These are phyloP conservation scores for Cylloceria caligata DNA, from an alignment of 2,888 invertebrate species.

Conservation along the genomic window DNA sequence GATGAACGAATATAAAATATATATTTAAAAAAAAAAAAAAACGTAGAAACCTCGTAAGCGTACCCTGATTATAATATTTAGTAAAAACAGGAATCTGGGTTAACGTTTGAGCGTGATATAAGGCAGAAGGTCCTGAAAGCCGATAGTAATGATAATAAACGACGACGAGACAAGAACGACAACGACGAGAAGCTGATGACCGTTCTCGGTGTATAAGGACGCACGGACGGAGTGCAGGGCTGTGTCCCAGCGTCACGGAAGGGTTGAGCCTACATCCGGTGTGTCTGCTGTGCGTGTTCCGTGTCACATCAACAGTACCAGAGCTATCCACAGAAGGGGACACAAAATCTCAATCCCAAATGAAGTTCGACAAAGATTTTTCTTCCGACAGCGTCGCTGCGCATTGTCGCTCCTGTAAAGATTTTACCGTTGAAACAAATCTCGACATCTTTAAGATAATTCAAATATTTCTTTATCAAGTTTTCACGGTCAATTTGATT, in stretches of 20 bases:
- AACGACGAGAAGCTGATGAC: conserved; percentile 50
- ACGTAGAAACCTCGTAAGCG: neutral
- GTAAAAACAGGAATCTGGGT: conserved; percentile 19
- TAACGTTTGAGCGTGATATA: neutral
- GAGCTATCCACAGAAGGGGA: conserved; percentile 4
- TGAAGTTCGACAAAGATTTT: conserved; percentile 12
- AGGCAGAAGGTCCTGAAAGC: conserved; percentile 24
- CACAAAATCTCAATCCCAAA: conserved; percentile 54
- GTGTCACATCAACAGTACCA: conserved; percentile 56
- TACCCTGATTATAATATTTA: conserved; percentile 2
- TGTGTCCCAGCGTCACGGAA: conserved; percentile 69
- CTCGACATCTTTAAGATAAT: too few species aligned
- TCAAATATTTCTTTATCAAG: too few species aligned
- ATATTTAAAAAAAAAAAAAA: conserved; percentile 1
- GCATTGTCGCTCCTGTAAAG: neutral
- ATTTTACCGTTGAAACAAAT: neutral
- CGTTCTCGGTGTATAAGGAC: conserved; percentile 37
- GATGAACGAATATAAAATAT: neutral
- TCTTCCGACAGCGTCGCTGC: neutral
- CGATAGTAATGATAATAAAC: conserved; percentile 51
- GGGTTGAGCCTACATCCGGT: conserved; percentile 72
- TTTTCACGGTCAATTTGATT: too few species aligned
- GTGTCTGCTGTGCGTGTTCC: conserved; percentile 62
- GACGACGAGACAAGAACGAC: conserved; percentile 32
- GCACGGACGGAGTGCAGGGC: conserved; percentile 55